Conservation (phyloP, 1,140 invertebrate species). For the Cyclargus thomasi region DNA sequence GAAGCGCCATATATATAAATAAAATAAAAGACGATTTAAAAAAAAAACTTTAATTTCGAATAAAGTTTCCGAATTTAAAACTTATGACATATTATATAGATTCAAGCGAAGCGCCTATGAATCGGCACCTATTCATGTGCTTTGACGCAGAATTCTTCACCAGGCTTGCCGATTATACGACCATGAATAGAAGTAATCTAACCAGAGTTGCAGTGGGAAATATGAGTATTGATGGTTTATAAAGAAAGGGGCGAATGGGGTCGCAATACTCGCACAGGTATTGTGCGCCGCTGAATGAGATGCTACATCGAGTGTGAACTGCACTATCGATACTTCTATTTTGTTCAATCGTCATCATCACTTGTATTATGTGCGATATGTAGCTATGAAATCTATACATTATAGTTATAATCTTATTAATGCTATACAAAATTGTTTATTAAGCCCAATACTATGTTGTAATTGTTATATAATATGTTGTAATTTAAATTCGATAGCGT, state of each 20-base stretch:
- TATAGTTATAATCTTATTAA: no score
- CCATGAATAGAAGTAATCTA: conserved; percentile 15
- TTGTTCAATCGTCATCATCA: not conserved
- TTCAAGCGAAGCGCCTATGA: not conserved
- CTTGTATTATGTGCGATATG: no score
- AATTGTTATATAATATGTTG: no score
- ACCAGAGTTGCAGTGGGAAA: conserved; percentile 12
- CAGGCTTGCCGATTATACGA: not conserved
- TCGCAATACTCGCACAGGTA: conserved; percentile 3
- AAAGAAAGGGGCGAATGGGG: conserved; percentile 14
- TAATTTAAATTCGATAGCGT: no score
- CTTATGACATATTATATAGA: not conserved
- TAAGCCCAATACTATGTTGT: no score
- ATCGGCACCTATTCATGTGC: not conserved
- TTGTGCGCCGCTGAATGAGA: conserved; percentile 2
- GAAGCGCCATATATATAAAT: no score
- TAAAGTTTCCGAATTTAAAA: no score
- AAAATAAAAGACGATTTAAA: no score
- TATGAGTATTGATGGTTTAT: conserved; percentile 14
- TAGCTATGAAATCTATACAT: no score
- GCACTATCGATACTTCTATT: conserved; percentile 1
- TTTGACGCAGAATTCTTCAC: conserved; percentile 10
- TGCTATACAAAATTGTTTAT: no score
- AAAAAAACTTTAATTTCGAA: no score
- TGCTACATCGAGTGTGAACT: conserved; percentile 14